Conservation (phyloP, 2,113 vertebrate genomes). For the Phycodurus eques region DNA sequence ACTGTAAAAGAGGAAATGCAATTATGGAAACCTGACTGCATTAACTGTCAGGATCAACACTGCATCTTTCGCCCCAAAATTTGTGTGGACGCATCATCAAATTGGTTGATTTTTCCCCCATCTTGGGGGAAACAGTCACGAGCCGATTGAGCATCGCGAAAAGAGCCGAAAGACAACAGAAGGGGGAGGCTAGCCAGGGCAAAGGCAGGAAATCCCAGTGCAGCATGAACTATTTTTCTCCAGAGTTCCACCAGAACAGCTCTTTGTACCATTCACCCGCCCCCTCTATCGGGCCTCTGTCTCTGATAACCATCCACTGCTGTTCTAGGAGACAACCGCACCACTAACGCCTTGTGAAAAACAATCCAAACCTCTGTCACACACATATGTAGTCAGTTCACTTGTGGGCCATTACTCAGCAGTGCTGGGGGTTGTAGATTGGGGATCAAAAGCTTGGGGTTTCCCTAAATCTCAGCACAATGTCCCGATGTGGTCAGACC, state of each 20-base stretch:
- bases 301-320: constrained; percentile 54
- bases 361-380: constrained; percentile 56
- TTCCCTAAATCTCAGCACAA: constrained; percentile 62
- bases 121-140: constrained; percentile 34
- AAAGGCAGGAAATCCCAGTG: constrained; percentile 76
- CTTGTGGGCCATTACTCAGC: constrained; percentile 60
- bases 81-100: constrained; percentile 23
- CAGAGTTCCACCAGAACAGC: constrained; percentile 67
- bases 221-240: constrained; percentile 74
- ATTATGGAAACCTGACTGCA: constrained; percentile 26
- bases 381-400: constrained; percentile 46
- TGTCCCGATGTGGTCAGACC: constrained; percentile 65
- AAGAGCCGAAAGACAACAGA: constrained; percentile 30
- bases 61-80: constrained; percentile 19
- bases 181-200: constrained; percentile 38
- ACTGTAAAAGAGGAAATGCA: constrained; percentile 39
- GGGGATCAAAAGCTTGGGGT: constrained; percentile 69
- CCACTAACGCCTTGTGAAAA: constrained; percentile 40
- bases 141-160: constrained; percentile 44
- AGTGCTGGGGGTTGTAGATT: constrained; percentile 45
- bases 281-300: constrained; percentile 60
- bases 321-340: constrained; percentile 47
- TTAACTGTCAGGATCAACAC: constrained; percentile 39
- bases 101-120: constrained; percentile 26
- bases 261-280: constrained; percentile 61